These are phyloP conservation scores for Rostratula benghalensis DNA, from an alignment of 2,113 vertebrate genomes.

Conservation along the genomic window DNA sequence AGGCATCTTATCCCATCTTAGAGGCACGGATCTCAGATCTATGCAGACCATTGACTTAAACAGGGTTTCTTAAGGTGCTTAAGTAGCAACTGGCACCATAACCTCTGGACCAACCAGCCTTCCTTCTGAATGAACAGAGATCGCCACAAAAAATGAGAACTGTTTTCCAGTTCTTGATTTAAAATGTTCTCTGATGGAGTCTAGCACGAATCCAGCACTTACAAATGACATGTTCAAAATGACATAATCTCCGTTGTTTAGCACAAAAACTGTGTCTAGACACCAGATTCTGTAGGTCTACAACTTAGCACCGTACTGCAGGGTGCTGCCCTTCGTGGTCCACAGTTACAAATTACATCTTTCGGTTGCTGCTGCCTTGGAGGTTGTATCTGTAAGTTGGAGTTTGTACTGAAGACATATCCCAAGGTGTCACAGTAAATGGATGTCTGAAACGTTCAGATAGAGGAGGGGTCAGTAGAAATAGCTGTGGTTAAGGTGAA, in stretches of 20 bases:
- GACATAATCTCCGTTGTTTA: not conserved
- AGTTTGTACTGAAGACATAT: not conserved
- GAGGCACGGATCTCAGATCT: not conserved
- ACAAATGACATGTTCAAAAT: not conserved
- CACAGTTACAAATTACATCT: not conserved
- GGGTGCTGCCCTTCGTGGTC: not conserved
- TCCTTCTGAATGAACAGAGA: not conserved
- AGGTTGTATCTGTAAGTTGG: rapidly evolving
- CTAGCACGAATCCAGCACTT: not conserved
- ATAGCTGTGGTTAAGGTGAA: not conserved
- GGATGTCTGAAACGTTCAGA: not conserved
- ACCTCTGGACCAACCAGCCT: not conserved
- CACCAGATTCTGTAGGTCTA: not conserved
- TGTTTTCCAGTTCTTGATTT: not conserved
- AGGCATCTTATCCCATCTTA: not conserved
- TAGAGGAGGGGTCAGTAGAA: not conserved
- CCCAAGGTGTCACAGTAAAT: not conserved
- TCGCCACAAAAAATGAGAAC: not conserved
- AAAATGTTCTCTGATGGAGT: not conserved
- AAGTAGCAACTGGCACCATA: not conserved
- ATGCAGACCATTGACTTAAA: rapidly evolving
- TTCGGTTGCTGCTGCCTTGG: not conserved
- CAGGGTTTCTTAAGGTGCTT: not conserved
- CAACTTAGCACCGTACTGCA: rapidly evolving
- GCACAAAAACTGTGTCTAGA: not conserved